phyloP scores from a whole-genome alignment of 2,888 invertebrate species.

The Lithophane semibrunnea region DNA sequence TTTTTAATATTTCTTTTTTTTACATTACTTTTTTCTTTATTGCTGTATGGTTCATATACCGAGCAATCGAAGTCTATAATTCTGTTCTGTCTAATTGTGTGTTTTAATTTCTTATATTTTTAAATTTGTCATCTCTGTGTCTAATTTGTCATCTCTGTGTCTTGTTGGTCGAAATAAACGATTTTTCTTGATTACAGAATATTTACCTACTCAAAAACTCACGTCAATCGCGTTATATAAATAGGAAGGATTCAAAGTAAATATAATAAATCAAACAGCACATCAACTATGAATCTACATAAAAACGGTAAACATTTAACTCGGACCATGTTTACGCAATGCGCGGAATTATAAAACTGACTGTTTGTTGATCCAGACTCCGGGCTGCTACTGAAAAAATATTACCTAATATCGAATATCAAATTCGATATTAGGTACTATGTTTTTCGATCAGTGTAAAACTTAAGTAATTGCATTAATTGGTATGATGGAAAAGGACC shows the following conservation, averaged over 20 bases:
- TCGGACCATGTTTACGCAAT: constrained; percentile 21
- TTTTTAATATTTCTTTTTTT: no score
- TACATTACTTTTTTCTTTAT: no score
- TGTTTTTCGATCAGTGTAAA: background rate
- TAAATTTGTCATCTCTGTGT: no score
- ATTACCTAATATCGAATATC: no score
- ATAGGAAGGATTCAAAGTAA: constrained; percentile 23
- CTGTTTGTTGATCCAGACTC: constrained; percentile 8
- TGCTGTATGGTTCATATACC: no score
- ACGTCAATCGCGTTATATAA: constrained; percentile 6
- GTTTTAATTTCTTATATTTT: no score
- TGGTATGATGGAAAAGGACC: background rate
- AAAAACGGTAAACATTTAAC: constrained; percentile 40
- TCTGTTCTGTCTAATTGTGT: no score
- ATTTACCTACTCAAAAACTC: background rate
- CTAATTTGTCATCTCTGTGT: no score
- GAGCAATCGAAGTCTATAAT: no score
- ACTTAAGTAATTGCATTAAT: background rate
- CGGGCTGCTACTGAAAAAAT: no score
- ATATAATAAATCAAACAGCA: constrained; percentile 25
- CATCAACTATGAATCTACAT: constrained; percentile 18
- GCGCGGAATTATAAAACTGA: constrained; percentile 1
- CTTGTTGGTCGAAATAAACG: no score
- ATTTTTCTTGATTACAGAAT: no score
- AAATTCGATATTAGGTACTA: background rate